Evolutionary conservation across 2,797 vertebrate species (phyloP).

Genomic region (Sebastolobus altivelis): DNA sequence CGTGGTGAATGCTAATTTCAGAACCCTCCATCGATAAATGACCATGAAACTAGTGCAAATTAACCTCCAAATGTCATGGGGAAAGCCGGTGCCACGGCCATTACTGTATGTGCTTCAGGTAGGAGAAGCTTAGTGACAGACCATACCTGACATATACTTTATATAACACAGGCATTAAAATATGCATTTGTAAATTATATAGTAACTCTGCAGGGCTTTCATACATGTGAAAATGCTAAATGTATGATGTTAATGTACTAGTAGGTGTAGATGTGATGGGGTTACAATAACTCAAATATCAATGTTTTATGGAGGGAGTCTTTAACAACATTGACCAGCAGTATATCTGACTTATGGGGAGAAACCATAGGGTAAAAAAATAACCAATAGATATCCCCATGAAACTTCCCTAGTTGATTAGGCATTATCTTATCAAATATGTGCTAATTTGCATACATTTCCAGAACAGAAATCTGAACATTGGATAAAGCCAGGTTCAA

Average conservation of each 20-base stretch:
- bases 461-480: not conserved
- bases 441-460: not conserved
- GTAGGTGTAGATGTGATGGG: not conserved
- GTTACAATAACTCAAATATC: not conserved
- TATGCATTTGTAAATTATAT: constrained; percentile 7
- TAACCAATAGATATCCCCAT: too few relatives aligned
- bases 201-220: constrained; percentile 7
- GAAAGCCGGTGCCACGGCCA: constrained; percentile 79
- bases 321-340: not conserved
- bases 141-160: constrained; percentile 6
- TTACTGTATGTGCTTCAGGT: constrained; percentile 72
- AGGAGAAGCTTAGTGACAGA: constrained; percentile 51
- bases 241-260: not conserved
- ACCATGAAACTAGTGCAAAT: constrained; percentile 87
- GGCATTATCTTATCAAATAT: not conserved
- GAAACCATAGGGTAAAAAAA: not conserved
- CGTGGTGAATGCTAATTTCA: constrained; percentile 88
- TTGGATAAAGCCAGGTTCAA: not conserved
- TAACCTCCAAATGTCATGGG: constrained; percentile 90
- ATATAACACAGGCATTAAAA: not conserved
- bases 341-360: not conserved
- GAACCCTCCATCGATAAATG: constrained; percentile 84
- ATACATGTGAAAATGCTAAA: not conserved
- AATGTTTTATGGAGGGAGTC: not conserved
- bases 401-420: not conserved